These are phyloP conservation scores for Gasterosteus aculeatus DNA, from an alignment of 2,113 vertebrate genomes.

Conservation along the genomic window DNA sequence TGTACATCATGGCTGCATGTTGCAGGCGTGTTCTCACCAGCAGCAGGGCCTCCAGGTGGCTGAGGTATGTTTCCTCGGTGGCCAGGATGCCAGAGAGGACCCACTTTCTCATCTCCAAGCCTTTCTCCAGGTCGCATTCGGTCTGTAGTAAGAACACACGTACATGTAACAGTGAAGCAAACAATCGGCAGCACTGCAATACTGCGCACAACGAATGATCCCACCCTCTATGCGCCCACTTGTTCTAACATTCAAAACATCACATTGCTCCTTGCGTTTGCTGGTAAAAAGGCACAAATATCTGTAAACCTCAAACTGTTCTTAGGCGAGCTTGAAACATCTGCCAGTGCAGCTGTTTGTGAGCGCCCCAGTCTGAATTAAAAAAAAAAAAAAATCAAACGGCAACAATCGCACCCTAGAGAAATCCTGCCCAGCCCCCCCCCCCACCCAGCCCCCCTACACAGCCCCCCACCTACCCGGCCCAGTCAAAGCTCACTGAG, in stretches of 20 bases:
- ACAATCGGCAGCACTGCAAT: background rate
- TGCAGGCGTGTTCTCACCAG: slow-evolving; percentile 84
- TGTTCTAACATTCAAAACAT: background rate
- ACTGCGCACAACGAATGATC: background rate
- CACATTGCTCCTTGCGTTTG: background rate
- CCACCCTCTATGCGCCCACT: background rate
- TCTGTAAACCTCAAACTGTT: background rate
- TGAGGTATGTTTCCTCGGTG: slow-evolving; percentile 95
- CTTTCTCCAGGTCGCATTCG: slow-evolving; percentile 96
- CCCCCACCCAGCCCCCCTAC: slow-evolving; percentile 11
- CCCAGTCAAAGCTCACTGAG: slow-evolving; percentile 61
- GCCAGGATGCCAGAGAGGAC: slow-evolving; percentile 97
- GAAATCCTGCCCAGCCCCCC: slow-evolving; percentile 18
- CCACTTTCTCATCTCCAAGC: slow-evolving; percentile 98
- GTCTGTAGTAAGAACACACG: slow-evolving; percentile 78
- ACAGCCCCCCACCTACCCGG: background rate
- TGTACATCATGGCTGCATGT: background rate
- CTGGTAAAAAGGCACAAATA: background rate
- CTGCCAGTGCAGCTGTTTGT: background rate
- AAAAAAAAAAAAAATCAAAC: slow-evolving; percentile 39
- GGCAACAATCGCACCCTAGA: slow-evolving; percentile 31
- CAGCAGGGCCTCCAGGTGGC: slow-evolving; percentile 94
- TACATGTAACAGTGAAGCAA: slow-evolving; percentile 5
- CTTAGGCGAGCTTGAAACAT: background rate
- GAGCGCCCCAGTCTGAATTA: background rate